These are phyloP conservation scores for Mizuhopecten yessoensis DNA, from an alignment of 1,140 invertebrate genomes.

Conservation along the genomic window DNA sequence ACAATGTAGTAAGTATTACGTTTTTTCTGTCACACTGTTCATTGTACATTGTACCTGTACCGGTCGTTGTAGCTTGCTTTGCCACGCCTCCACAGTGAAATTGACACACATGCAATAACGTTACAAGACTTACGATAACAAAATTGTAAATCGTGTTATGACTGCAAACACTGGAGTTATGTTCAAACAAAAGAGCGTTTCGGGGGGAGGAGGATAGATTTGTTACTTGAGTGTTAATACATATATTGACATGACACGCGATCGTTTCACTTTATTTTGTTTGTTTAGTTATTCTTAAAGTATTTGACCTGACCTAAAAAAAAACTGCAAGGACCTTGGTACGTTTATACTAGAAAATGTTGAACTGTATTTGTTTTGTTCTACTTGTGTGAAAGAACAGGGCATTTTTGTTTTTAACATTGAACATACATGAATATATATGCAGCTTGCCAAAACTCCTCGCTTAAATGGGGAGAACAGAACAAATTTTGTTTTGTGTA, in stretches of 20 bases:
- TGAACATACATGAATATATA: no score
- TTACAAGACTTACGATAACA: not conserved
- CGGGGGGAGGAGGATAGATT: not conserved
- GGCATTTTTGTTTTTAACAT: no score
- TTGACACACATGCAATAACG: constrained; percentile 27
- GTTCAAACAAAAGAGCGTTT: constrained; percentile 16
- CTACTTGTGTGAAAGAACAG: no score
- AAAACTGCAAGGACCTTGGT: not conserved
- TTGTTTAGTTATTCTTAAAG: not conserved
- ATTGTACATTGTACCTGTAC: not conserved
- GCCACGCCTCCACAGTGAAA: not conserved
- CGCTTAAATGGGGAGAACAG: no score
- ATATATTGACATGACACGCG: constrained; percentile 1
- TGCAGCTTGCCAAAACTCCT: no score
- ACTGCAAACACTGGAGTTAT: not conserved
- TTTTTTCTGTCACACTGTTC: not conserved
- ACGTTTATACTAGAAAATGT: no score
- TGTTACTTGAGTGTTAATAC: not conserved
- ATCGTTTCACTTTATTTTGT: not conserved
- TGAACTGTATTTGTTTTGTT: no score
- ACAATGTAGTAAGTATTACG: not conserved
- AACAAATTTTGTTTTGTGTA: no score
- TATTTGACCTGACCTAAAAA: not conserved
- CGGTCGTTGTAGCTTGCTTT: no score
- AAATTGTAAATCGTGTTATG: not conserved